Evolutionary conservation across 2,797 vertebrate genomes (phyloP), one percentile per base, ranked within the genome.

Genomic region (Lutjanus argentimaculatus): DNA sequence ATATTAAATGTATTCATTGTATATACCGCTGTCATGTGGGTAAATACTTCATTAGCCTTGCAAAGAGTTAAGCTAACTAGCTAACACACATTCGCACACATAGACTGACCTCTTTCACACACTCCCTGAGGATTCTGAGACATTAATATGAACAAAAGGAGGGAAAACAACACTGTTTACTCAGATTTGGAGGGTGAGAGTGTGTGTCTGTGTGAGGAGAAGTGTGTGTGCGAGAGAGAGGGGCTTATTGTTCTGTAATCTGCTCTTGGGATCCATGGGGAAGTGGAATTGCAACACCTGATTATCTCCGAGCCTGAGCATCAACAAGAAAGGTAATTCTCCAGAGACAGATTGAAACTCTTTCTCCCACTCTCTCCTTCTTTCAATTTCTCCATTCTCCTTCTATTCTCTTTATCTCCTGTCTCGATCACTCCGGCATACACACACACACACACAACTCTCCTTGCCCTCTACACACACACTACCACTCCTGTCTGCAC

Each of bases 261-360:
- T 90, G 79, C 76, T 85, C 52, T 48, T 25, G 36, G 69, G 71
- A 67, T 91, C 84, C 86, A 88, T 22, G 21, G 80, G 85, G 87
- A 87, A 85, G 81, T 77, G 45, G 79, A 90, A 90, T 86, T 88
- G 84, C 61, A 89, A 76, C 85, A 92, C 84, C 85, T 90, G 88
- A 93, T 94, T 92, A 92, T 89, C 82, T 82, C 75, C 4, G 46
- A 85, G 73, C 48, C 56, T 0, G 9, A 84, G 71, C 72, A 72
- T 88, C 89, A 83, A 86, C 77, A 75, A 65, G 70, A 80, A 79
- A 88, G 67, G 78, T 84, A 79, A 88, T 88, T 91, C 89, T 87
- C 86, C 53, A 49, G 84, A 75, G 87, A 85, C 49, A 70, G 76
- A 80, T 79, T 86, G 73, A 86, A 78, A 79, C 58, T 55, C 76